Base-by-base conservation (phyloP, 92 coral and sea anemone species). In the Epizoanthus stellaris region DNA sequence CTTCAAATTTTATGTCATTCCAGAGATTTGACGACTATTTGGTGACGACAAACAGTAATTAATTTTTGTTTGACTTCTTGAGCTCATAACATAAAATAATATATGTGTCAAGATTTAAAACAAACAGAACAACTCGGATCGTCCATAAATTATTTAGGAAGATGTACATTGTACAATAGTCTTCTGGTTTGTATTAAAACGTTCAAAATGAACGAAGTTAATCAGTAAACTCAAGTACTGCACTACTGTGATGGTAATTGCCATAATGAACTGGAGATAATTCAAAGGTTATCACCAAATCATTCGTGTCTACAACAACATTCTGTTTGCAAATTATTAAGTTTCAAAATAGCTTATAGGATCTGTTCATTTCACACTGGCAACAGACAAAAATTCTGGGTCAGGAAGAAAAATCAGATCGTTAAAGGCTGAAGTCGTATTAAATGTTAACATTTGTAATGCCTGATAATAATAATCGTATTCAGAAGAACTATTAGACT, bases 41-140 rank as follows among this genome's bases (percentile, higher is more conserved):
- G 53, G 43, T 5, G 23, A 79, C 43, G 21, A 67, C 72, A 79
- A 63, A 79, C 59, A 79, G 20, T 59, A 20, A 79, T 63, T 62
- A 47, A 60, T 52, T 63, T 77, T 79, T 63, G 67, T 63, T 79
- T 79, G 61, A 63, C 72, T 42, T 20, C 25, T 4, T 34, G 34
- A 40, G 21, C 62, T 13, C 15, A 59, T 63, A 79, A 43, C n/a
- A n/a, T n/a, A n/a, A n/a, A n/a, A n/a, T n/a, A n/a, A 45, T 62
- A 63, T 12, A 62, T 62, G 9, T 79, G 83, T 63, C 72, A 45
- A 79, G 77, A 0, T 43, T 8, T 47, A 62, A 62, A 19, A 63
- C 42, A 79, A 67, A 21, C 39, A 60, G 43, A 42, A 10, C 20
- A 13, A 79, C 39, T 30, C 19, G 75, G 36, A 30, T 30, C 2